phyloP scores from a whole-genome alignment of 37 sponge, comb jelly and placozoan species.

The Diacarnus erythraeanus region DNA sequence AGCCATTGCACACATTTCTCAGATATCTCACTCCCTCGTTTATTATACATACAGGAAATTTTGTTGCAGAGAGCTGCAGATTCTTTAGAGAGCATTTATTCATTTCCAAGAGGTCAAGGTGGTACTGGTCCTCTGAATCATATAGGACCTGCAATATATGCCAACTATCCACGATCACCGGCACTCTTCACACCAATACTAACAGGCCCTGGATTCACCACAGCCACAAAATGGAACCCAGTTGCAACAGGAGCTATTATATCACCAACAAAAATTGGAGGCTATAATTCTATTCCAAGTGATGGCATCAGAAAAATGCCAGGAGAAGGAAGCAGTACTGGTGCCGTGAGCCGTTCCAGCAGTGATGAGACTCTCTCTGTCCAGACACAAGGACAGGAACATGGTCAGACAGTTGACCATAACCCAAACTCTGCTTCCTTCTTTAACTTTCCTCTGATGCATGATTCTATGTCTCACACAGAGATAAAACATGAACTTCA shows the following conservation, averaged over 20 bases:
- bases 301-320: background rate
- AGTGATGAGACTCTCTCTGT: slow-evolving; percentile 12
- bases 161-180: slow-evolving; percentile 27
- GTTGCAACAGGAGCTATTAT: background rate
- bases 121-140: slow-evolving; percentile 22
- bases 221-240: background rate
- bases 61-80: slow-evolving; percentile 70
- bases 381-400: background rate
- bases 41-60: slow-evolving; percentile 61
- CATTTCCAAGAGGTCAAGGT: slow-evolving; percentile 13
- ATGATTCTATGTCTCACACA: background rate
- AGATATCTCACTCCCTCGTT: too few relatives aligned
- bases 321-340: slow-evolving; percentile 13
- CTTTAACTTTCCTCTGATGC: slow-evolving; percentile 16
- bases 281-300: background rate
- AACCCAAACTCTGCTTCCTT: slow-evolving; percentile 8
- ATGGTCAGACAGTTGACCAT: background rate
- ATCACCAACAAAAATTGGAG: slow-evolving; percentile 11
- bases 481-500: slow-evolving; percentile 6
- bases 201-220: slow-evolving; percentile 14
- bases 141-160: slow-evolving; percentile 6
- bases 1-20: too few relatives aligned
- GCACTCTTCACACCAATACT: slow-evolving; percentile 19
- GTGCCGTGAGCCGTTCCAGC: slow-evolving; percentile 32
- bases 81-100: slow-evolving; percentile 50